Evolutionary conservation across 2,797 vertebrate species (phyloP).

Genomic region (Pipistrellus kuhlii): DNA sequence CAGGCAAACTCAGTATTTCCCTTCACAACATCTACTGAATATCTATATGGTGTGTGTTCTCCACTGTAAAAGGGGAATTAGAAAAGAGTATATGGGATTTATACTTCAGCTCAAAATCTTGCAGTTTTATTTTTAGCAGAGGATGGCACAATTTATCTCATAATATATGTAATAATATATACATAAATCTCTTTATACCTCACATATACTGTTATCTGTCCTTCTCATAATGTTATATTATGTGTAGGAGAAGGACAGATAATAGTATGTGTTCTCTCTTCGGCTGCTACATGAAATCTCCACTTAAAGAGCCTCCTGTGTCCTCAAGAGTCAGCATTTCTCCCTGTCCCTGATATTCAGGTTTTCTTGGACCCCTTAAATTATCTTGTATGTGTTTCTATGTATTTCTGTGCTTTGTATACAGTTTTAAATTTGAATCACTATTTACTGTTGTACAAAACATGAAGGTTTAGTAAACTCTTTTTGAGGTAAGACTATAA

Average conservation of each 20-base stretch:
- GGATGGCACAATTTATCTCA: not conserved
- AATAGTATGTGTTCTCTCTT: not conserved
- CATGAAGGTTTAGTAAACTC: slow-evolving; percentile 59
- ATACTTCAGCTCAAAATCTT: slow-evolving; percentile 51
- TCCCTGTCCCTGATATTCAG: not conserved
- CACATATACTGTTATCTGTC: not conserved
- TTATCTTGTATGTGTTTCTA: not conserved
- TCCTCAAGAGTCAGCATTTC: not conserved
- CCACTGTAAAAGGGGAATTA: not conserved
- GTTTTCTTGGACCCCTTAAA: not conserved
- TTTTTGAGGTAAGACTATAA: slow-evolving; percentile 72
- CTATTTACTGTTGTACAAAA: slow-evolving; percentile 46
- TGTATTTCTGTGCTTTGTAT: not conserved
- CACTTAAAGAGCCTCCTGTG: not conserved
- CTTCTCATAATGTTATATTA: not conserved
- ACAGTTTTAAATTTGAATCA: slow-evolving; percentile 38
- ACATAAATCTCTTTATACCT: not conserved
- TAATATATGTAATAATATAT: not conserved
- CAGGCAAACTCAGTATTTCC: not conserved
- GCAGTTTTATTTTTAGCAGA: not conserved
- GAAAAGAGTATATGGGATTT: slow-evolving; percentile 29
- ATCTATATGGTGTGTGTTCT: not conserved
- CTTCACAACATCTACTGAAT: not conserved
- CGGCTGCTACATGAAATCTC: slow-evolving; percentile 14
- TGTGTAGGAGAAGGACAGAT: not conserved